phyloP scores from a whole-genome alignment of 2,888 invertebrate genomes.

The Hesperia comma region DNA sequence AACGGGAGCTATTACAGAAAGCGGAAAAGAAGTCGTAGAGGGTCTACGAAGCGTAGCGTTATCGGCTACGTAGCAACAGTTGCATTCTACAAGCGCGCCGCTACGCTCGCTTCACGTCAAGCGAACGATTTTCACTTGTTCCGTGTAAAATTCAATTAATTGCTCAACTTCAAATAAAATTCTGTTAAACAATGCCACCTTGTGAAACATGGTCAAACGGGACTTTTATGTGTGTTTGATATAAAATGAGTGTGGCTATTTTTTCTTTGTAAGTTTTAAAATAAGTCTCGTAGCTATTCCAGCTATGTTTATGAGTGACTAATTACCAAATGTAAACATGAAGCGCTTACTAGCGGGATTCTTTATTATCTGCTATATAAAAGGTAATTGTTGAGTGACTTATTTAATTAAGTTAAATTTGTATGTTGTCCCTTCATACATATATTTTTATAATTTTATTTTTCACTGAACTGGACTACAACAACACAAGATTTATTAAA shows the following conservation, averaged over 20 bases:
- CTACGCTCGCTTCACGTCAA: constrained; percentile 56
- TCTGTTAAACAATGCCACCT: background rate
- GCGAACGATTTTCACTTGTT: constrained; percentile 13
- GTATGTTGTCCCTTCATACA: too few species aligned
- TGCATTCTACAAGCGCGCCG: constrained; percentile 67
- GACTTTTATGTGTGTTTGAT: background rate
- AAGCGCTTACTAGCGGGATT: constrained; percentile 9
- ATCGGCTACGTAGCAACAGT: constrained; percentile 71
- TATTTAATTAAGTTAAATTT: too few species aligned
- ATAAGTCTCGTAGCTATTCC: background rate
- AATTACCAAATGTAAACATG: constrained; percentile 29
- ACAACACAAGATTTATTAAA: too few species aligned
- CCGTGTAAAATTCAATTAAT: constrained; percentile 15
- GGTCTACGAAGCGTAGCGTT: constrained; percentile 44
- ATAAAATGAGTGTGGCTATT: constrained; percentile 10
- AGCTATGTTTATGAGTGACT: constrained; percentile 11
- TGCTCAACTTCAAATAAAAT: constrained; percentile 2
- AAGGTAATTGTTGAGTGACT: constrained; percentile 8
- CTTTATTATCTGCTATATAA: constrained; percentile 18
- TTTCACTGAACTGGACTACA: too few species aligned
- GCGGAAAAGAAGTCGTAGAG: constrained; percentile 38
- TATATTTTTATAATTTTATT: too few species aligned
- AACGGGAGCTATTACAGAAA: constrained; percentile 27
- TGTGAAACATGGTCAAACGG: background rate
- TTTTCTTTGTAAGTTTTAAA: constrained; percentile 8